Percentiles rank a stretch among this genome's conserved stretches.
Evolutionary conservation across 2,113 vertebrate genomes (phyloP).

Genomic region (Daubentonia madagascariensis): DNA sequence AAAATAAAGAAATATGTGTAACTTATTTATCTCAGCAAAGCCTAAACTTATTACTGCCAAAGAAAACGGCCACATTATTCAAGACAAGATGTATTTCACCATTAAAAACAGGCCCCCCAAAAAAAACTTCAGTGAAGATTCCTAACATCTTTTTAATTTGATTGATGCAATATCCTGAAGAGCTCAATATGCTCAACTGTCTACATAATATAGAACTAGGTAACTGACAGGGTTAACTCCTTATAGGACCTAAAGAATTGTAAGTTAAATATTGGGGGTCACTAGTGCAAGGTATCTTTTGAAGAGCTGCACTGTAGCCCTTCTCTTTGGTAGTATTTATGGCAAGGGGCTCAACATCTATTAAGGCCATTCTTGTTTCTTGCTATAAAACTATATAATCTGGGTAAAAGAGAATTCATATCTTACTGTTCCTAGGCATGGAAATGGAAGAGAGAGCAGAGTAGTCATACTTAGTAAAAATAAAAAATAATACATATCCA

Average conservation of each 20-base stretch:
- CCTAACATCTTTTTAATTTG: constrained; percentile 2
- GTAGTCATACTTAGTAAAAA: background rate
- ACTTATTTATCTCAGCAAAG: background rate
- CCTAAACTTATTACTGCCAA: background rate
- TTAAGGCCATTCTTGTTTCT: background rate
- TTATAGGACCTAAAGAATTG: background rate
- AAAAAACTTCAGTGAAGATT: background rate
- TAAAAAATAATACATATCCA: background rate
- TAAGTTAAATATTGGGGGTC: background rate
- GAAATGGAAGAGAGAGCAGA: background rate
- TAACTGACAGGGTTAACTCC: background rate
- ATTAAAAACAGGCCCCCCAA: background rate
- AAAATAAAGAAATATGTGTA: background rate
- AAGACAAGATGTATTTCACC: background rate
- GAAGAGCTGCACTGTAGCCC: background rate
- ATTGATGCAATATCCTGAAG: background rate
- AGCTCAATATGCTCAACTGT: background rate
- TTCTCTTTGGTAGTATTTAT: background rate
- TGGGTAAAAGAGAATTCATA: background rate
- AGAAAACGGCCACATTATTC: background rate
- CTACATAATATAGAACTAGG: background rate
- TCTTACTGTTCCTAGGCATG: background rate
- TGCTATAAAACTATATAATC: background rate
- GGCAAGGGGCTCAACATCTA: background rate
- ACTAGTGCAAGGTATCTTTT: background rate